Evolutionary conservation across 2,797 vertebrate species (phyloP), one percentile per base, ranked within the genome.

Genomic region (Pseudochirops corinnae): DNA sequence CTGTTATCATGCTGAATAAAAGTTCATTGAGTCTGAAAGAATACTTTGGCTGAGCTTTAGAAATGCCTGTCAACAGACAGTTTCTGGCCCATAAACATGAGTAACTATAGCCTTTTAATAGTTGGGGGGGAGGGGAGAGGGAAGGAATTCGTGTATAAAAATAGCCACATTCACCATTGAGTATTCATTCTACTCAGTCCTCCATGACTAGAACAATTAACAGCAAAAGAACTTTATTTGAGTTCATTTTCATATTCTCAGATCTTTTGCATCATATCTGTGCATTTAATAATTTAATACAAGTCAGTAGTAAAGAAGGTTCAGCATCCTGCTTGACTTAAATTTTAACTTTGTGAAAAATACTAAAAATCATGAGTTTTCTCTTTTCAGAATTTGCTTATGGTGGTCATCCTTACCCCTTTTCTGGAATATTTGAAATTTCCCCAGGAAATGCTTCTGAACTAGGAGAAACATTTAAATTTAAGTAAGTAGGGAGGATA

Each of bases 361-460:
- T 95, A 97, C 97, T 98, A 96, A 98, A 97, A 96, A 91, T 97
- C 62, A 95, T 95, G 94, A 95, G 96, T 98, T 98, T 97, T 98
- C 94, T 97, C 96, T 97, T 98, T 98, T 96, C 98, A 99, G 99
- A 99, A 98, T 99, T 99, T 99, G 99, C 99, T 96, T 99, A 99
- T 97, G 99, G 99, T 97, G 99, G 99, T 98, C 99, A 99, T 98
- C 99, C 99, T 0, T 99, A 99, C 98, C 99, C 99, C 57, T 99
- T 99, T 99, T 99, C 99, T 99, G 99, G 99, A 98, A 99, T 99
- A 98, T 99, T 99, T 99, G 99, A 99, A 99, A 99, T 99, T 97
- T 99, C 99, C 96, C 99, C 99, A 92, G 99, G 99, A 96, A 99
- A 99, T 97, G 99, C 99, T 97, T 99, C 99, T 26, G 99, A 99